Base-by-base conservation (phyloP, 2,797 vertebrate genomes). In the Sebastes cheni region DNA sequence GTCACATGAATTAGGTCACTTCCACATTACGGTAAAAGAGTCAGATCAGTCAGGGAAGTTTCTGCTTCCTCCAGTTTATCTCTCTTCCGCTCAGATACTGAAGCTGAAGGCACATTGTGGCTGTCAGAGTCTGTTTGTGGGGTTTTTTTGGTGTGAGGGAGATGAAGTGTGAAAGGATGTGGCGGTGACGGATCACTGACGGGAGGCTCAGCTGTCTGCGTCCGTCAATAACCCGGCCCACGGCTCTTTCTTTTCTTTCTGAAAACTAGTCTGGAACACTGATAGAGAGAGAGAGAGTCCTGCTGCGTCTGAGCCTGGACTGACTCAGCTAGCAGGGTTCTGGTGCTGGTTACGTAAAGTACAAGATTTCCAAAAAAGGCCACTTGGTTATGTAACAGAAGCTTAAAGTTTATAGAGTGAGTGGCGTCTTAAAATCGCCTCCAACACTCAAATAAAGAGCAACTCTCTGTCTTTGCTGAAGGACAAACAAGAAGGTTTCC, bases 1-100 rank as follows among this genome's bases (percentile, higher is more conserved):
- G 64, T 55, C n/a, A 59, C 16, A n/a, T 22, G 66, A 39, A 9
- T 32, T 5, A 39, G 9, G 68, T 14, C 77, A 77, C 20, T 85
- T 82, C 81, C 72, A 68, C 46, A 20, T 72, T 64, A 18, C 36
- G 5, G 59, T 74, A 56, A 81, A 46, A 30, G 68, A 52, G 56
- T 86, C 76, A 77, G 60, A 88, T 7, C 67, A 16, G 67, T 78
- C 25, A 14, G 70, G 68, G 82, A 86, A 85, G 67, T 82, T 75
- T 58, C 22, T 56, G 55, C 58, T 85, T 86, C 79, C 59, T 39
- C 18, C 6, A 18, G 18, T 79, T 86, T 22, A 77, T 72, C 65
- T 30, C 59, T 27, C 52, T 23, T 58, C 64, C 5, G 65, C 70
- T 81, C 70, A 70, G 59, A 74, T 16, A 39, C 32, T 30, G 67